These are phyloP conservation scores for Dendrolimus houi DNA, from an alignment of 2,888 invertebrate genomes.

Conservation along the genomic window DNA sequence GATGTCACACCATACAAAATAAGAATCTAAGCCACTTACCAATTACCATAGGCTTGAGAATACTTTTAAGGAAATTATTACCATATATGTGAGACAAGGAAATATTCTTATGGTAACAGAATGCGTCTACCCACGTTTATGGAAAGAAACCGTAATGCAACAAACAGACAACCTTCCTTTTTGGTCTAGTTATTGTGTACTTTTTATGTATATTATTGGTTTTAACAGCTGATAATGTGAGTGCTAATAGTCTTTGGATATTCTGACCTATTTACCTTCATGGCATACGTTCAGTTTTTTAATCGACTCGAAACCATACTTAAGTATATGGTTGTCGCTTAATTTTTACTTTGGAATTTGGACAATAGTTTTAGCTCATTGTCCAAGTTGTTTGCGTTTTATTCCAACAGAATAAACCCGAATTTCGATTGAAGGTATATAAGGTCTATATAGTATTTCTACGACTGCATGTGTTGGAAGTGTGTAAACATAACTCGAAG, in stretches of 20 bases:
- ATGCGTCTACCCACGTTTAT: not conserved
- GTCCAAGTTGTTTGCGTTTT: too few species aligned
- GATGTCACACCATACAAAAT: constrained; percentile 3
- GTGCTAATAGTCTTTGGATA: not conserved
- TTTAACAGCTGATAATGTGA: not conserved
- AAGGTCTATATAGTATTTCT: too few species aligned
- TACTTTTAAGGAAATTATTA: not conserved
- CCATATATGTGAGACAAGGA: not conserved
- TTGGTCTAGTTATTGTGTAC: not conserved
- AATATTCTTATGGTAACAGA: not conserved
- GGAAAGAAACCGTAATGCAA: not conserved
- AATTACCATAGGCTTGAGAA: not conserved
- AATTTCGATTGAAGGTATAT: too few species aligned
- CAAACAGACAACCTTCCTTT: not conserved
- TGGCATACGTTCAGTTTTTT: too few species aligned
- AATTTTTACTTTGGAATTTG: too few species aligned
- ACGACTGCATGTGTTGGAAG: too few species aligned
- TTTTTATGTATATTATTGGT: not conserved
- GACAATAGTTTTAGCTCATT: too few species aligned
- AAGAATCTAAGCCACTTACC: not conserved
- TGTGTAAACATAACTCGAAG: too few species aligned
- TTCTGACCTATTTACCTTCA: not conserved
- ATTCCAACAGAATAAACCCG: too few species aligned
- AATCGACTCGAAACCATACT: too few species aligned
- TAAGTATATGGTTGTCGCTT: too few species aligned